Evolutionary conservation across 1,140 invertebrate species (phyloP).

Genomic region (Pentalonia nigronervosa): DNA sequence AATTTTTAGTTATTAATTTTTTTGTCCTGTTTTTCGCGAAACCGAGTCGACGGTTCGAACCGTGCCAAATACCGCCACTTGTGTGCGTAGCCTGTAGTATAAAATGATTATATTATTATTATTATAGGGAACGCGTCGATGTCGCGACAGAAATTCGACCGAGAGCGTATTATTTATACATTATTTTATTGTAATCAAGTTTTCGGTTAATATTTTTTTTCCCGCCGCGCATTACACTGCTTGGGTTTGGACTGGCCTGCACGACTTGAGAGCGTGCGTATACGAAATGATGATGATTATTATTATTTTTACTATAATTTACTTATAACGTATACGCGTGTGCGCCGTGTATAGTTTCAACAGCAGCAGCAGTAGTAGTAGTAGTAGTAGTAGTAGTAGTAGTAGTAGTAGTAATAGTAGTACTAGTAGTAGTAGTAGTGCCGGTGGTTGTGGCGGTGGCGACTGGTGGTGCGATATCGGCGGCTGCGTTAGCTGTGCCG

Average conservation of each 20-base stretch:
- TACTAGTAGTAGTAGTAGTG: not conserved
- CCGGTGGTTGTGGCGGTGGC: not conserved
- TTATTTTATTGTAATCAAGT: not conserved
- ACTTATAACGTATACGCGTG: not conserved
- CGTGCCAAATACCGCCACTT: too few species aligned
- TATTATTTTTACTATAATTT: not conserved
- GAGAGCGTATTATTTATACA: not conserved
- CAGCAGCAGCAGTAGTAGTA: not conserved
- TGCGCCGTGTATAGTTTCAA: too few species aligned
- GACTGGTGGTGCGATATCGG: not conserved
- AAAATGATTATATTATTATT: too few species aligned
- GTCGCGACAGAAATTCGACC: not conserved
- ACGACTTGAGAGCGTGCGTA: not conserved
- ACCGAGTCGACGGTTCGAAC: not conserved
- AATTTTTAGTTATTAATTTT: not conserved
- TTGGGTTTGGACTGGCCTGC: not conserved
- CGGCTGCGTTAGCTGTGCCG: not conserved
- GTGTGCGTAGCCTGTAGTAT: too few species aligned
- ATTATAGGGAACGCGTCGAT: too few species aligned
- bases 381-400: not conserved
- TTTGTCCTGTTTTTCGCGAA: too few species aligned
- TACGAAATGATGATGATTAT: not conserved
- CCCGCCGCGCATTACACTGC: not conserved
- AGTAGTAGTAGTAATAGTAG: too few species aligned
- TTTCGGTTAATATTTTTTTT: not conserved